Conservation (phyloP, 2,113 vertebrate species). For the Cariama cristata region DNA sequence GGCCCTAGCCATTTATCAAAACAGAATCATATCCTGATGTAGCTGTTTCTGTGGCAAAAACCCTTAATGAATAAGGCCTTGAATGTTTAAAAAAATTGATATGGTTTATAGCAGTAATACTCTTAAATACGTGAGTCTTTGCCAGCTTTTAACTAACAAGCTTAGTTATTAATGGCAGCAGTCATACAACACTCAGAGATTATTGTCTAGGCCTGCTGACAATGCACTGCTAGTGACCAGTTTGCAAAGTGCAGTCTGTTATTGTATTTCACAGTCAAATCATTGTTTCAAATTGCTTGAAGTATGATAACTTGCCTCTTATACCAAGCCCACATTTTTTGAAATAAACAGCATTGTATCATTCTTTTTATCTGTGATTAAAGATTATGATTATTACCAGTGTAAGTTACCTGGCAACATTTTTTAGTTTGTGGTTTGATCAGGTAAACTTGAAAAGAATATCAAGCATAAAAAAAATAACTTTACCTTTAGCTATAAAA, state of each 20-base stretch:
- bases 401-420: conserved; percentile 75
- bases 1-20: conserved; percentile 11
- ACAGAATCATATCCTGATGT: not conserved
- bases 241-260: conserved; percentile 75
- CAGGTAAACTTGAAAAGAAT: conserved; percentile 80
- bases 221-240: conserved; percentile 74
- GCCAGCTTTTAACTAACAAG: conserved; percentile 80
- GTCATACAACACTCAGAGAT: conserved; percentile 69
- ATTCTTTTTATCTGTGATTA: conserved; percentile 76
- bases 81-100: conserved; percentile 71
- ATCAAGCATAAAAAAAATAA: conserved; percentile 67
- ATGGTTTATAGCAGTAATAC: conserved; percentile 78
- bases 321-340: not conserved
- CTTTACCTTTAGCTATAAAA: conserved; percentile 71
- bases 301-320: conserved; percentile 48
- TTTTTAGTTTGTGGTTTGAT: conserved; percentile 75
- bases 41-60: conserved; percentile 54
- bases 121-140: conserved; percentile 77
- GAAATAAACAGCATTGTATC: conserved; percentile 52
- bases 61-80: conserved; percentile 60
- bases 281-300: conserved; percentile 72
- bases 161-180: conserved; percentile 72
- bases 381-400: conserved; percentile 76
- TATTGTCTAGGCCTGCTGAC: conserved; percentile 77
- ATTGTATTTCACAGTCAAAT: conserved; percentile 73